A percentile compares a stretch with the other conserved stretches of the same genome.
Evolutionary conservation across 2,113 vertebrate species (phyloP).

Genomic region (Upupa epops): DNA sequence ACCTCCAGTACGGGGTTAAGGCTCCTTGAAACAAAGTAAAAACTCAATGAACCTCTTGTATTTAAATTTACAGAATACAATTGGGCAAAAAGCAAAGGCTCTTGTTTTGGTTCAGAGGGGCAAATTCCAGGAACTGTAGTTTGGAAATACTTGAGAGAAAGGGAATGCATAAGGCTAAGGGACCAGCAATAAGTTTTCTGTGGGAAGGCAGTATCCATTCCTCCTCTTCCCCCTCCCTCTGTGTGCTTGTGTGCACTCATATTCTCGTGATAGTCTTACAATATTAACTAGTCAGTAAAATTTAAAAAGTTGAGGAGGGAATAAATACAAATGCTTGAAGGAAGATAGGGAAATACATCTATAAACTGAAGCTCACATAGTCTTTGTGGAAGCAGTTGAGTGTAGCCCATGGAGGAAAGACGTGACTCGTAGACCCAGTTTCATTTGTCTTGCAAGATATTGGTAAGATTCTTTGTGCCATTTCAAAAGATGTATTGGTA

Average conservation of each 20-base stretch:
- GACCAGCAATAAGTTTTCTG: not conserved
- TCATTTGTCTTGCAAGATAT: not conserved
- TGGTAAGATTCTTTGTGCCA: not conserved
- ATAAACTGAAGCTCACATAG: not conserved
- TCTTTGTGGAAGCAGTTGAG: not conserved
- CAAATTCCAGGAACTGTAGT: not conserved
- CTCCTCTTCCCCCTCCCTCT: not conserved
- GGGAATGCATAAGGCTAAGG: not conserved
- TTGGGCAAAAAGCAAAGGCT: not conserved
- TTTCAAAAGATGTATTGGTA: not conserved
- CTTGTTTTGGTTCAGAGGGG: not conserved
- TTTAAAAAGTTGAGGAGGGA: not conserved
- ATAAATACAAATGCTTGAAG: not conserved
- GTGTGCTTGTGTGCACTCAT: not conserved
- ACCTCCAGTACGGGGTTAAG: not conserved
- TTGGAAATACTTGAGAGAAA: constrained; percentile 12
- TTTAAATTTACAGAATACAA: not conserved
- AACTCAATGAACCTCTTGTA: not conserved
- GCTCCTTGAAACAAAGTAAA: not conserved
- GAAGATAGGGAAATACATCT: not conserved
- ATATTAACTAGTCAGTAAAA: not conserved
- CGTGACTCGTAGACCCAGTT: not conserved
- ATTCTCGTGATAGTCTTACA: not conserved
- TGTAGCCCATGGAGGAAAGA: not conserved
- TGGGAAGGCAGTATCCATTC: not conserved